Base-by-base conservation (phyloP, 1,140 invertebrate species). In the Drosophila tsacasi region DNA sequence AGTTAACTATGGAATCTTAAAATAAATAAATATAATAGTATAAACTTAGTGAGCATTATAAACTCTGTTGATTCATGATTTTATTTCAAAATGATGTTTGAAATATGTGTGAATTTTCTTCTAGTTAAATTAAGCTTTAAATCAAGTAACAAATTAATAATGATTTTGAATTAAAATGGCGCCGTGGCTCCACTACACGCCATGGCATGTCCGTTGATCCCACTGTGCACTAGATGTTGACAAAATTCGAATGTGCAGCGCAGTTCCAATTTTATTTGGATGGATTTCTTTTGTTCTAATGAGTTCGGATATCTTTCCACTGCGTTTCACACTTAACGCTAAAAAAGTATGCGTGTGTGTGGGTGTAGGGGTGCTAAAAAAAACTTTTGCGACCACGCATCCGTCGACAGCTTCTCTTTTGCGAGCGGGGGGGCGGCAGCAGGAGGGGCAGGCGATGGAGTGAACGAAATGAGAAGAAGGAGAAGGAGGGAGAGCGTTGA, bases 301-400 rank as follows among this genome's bases (percentile, higher is more conserved):
- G 71, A 65, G 46, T 75, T 75, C 19, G 23, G 39, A 71, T 78
- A 61, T 69, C 65, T 78, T 78, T 69, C 68, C 46, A 54, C 32
- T 35, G 55, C 54, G 54, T 57, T 23, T 21, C 54, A 35, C 54
- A 57, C 15, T 57, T 57, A 39, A 57, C 21, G 15, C 32, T 39
- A 39, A 57, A 39, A 39, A 37, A 17, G 5, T 15, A 39, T 17
- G 25, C 8, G 37, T 35, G n/a, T 39, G 44, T 27, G 27, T 61
- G 54, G 49, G 55, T 49, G 30, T 23, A 60, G 49, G 32, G 40
- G 65, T 76, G 75, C 75, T 55, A 60, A 77, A 78, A 61, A 75
- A 75, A 75, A 75, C 71, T 64, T 61, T 74, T 75, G 68, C 57
- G 37, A 74, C 71, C 40, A 75, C 72, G 72, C 72, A 72, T 71